Percentiles rank a stretch among this genome's conserved stretches.
Evolutionary conservation across 2,113 vertebrate genomes (phyloP).

Genomic region (Hucho hucho): DNA sequence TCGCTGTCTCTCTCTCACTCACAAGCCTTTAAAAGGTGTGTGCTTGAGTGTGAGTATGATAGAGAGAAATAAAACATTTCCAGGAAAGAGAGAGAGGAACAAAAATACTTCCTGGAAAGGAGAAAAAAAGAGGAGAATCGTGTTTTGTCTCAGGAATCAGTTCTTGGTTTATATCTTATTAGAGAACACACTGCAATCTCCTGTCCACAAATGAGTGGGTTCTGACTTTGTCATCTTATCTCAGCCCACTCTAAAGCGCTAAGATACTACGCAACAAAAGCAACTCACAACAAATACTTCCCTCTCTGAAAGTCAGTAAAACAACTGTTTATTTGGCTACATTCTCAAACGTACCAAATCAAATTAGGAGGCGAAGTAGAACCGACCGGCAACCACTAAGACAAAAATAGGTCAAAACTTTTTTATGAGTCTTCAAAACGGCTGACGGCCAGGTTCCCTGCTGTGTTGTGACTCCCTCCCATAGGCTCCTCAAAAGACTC

Average conservation of each 20-base stretch:
- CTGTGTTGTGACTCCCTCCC: neutral
- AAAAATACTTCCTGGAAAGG: neutral
- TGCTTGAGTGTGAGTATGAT: constrained; percentile 26
- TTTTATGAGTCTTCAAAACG: neutral
- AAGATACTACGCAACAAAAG: constrained; percentile 5
- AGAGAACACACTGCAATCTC: constrained; percentile 15
- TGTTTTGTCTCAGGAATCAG: constrained; percentile 20
- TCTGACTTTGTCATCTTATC: constrained; percentile 15
- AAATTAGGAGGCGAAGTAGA: neutral
- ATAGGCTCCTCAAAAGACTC: constrained; percentile 3
- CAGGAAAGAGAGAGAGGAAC: neutral
- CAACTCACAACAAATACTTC: neutral
- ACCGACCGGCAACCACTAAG: neutral
- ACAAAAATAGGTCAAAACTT: neutral
- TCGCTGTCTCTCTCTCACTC: neutral
- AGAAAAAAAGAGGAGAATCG: neutral
- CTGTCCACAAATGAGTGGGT: constrained; percentile 2
- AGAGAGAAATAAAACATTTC: neutral
- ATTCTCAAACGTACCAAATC: too few relatives aligned
- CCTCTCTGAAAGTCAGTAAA: neutral
- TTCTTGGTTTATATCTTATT: constrained; percentile 27
- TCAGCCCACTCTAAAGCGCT: constrained; percentile 16
- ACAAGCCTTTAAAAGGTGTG: constrained; percentile 54
- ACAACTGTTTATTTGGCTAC: neutral
- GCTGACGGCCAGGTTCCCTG: constrained; percentile 4